phyloP scores from a whole-genome alignment of 1,140 invertebrate genomes.

The Gonioctena quinquepunctata region DNA sequence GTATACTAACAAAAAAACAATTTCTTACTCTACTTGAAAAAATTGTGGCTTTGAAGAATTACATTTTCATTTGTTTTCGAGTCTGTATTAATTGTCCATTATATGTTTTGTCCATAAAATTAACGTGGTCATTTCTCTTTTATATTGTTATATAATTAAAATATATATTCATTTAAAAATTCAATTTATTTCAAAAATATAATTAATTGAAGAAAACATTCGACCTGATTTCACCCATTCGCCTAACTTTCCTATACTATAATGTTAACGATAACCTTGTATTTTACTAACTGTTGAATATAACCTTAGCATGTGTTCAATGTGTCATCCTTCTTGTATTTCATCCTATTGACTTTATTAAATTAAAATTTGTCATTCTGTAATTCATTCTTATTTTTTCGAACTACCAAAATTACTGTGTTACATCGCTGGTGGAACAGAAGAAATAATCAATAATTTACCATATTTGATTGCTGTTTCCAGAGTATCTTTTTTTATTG shows the following conservation, averaged over 20 bases:
- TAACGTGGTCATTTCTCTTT: no score
- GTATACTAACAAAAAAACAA: no score
- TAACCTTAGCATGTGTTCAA: background rate
- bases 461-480: background rate
- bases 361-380: background rate
- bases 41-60: no score
- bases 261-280: background rate
- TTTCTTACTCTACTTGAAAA: no score
- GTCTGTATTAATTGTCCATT: no score
- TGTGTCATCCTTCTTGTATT: background rate
- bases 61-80: no score
- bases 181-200: background rate
- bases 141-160: no score
- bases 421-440: background rate
- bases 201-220: background rate
- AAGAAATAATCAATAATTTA: background rate
- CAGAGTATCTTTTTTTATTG: no score
- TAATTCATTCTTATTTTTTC: no score
- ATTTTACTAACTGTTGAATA: background rate
- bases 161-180: no score
- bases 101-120: no score
- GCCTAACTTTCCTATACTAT: background rate
- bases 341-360: background rate
- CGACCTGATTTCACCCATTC: background rate
- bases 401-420: constrained; percentile 8